Conservation (phyloP, 1,140 invertebrate genomes). For the Phthorimaea operculella region DNA sequence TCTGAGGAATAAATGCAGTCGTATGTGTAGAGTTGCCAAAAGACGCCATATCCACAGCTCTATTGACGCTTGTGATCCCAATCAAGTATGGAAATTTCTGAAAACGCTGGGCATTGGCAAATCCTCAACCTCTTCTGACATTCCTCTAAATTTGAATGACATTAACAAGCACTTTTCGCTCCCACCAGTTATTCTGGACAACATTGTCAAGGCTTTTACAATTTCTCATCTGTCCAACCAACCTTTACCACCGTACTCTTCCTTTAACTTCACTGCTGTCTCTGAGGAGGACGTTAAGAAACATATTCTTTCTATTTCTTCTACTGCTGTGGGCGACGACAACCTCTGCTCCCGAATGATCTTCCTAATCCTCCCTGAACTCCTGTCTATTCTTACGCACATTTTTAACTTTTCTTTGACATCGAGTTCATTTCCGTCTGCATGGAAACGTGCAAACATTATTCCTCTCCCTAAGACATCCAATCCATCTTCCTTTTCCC, state of each 20-base stretch:
- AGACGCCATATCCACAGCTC: background rate
- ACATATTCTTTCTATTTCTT: background rate
- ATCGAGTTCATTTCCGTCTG: background rate
- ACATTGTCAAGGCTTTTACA: background rate
- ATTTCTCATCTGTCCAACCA: background rate
- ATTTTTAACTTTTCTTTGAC: background rate
- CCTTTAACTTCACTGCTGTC: background rate
- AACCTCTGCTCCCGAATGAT: background rate
- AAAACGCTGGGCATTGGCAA: too few species aligned
- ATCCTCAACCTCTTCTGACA: background rate
- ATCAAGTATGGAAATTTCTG: conserved; percentile 3
- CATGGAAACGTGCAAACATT: background rate
- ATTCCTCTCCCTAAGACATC: background rate
- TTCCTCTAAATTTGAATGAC: background rate
- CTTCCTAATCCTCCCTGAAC: background rate
- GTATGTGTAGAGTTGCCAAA: conserved; percentile 2
- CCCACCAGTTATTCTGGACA: background rate
- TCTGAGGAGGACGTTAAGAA: background rate
- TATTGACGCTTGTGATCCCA: background rate
- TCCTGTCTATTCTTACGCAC: background rate
- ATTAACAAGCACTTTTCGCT: background rate
- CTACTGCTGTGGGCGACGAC: conserved; percentile 2
- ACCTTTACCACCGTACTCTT: background rate
- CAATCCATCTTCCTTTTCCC: conserved; percentile 3
- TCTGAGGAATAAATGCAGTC: background rate